Evolutionary conservation across 35 echinoderm and acorn worm genomes (phyloP), one percentile per base, ranked within the genome.

Genomic region (Apostichopus californicus): DNA sequence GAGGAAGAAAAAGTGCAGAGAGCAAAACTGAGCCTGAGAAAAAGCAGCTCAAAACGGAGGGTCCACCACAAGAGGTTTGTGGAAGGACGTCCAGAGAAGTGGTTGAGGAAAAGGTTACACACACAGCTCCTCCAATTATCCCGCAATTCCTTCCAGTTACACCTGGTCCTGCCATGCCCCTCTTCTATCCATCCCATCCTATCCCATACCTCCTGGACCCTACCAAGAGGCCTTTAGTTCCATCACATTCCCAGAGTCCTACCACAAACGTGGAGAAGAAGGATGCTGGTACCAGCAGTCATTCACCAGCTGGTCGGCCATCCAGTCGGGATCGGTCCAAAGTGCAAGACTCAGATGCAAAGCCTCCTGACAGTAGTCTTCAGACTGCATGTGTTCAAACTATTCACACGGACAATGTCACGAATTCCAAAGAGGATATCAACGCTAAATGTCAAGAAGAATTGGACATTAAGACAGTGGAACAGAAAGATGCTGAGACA

Each of bases 211-310:
- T 91, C 59, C 73, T 91, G 54, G 89, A 91, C 54, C 26, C 89
- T 6, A 77, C 89, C 53, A 91, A 91, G 77, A 13, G 89, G 71
- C 89, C 15, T 59, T 57, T 78, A 26, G 89, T 91, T 79, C 77
- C 71, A 24, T 22, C 72, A 79, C 89, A 91, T 91, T 91, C 89
- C 89, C 73, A 72, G 6, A 89, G 86, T 54, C 61, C 86, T 9
- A 91, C 89, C 73, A 56, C 89, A 23, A 91, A 91, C 58, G 89
- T 91, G 18, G 89, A 91, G 54, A 91, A 79, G 89, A 91, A 91
- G 26, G 73, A 91, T n/a, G 89, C 89, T 28, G 89, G 89, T 26
- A 91, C 89, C 26, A 79, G 77, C 25, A 91, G 89, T 56, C 89
- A 91, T 22, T 91, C 89, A n/a, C 89, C 89, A 20, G 89, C 89